Evolutionary conservation across 2,113 vertebrate genomes (phyloP), one percentile per base, ranked within the genome.

Genomic region (Regulus satrapa): DNA sequence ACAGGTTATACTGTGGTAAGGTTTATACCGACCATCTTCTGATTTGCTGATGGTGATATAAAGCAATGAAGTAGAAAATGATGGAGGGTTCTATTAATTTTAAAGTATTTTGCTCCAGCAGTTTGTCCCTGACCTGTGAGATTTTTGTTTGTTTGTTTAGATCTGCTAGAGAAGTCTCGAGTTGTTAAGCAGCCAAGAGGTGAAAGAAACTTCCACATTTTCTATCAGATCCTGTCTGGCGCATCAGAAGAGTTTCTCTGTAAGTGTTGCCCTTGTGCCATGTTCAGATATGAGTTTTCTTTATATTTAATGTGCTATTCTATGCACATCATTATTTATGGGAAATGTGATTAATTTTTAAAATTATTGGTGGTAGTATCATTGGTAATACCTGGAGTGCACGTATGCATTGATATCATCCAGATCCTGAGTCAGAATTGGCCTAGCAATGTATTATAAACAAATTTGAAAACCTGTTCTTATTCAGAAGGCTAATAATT

Each of bases 161-260:
- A 99, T 98, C 98, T 99, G 32, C 96, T 99, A 58, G 99, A 99
- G 98, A 99, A 99, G 89, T 99, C 99, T 49, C 98, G 99, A 58
- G 99, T 99, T 85, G 99, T 99, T 45, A 99, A 99, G 90, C 99
- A 99, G 97, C 99, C 99, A 16, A 97, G 99, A 95, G 99, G 99
- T n/a, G 99, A 99, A 98, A 98, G 99, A 96, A 99, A 99, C 96
- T 99, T 99, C 97, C 99, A 99, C 81, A 85, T 99, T 97, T 99
- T 99, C 97, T 99, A 99, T 96, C 99, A 99, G 97, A 98, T 99
- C 78, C 89, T 99, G 89, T 99, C 99, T 32, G 99, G 99, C 69
- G 99, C 99, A 62, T 99, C 99, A 0, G 99, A 99, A 68, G 99
- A 99, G 83, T 98, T 99, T 29, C 99, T 99, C 74, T 98, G 99